Conservation (phyloP, 1,140 invertebrate genomes). For the Pogonomyrmex californicus region DNA sequence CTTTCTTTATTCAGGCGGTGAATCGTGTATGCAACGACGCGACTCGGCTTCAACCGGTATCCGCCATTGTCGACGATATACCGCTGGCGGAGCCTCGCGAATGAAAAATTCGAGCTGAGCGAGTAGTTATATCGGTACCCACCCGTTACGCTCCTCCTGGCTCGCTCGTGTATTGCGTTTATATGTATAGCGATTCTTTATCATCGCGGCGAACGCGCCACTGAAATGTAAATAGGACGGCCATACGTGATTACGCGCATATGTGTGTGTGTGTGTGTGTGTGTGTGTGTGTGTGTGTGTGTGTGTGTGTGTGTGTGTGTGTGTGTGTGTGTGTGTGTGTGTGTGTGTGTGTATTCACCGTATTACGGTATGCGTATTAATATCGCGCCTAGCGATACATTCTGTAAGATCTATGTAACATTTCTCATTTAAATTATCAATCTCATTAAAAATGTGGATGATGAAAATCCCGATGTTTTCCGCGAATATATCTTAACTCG, state of each 20-base stretch:
- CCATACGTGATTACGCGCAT: neutral
- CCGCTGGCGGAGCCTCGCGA: constrained; percentile 43
- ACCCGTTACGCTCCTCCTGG: neutral
- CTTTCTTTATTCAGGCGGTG: constrained; percentile 55
- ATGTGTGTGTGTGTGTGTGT: neutral
- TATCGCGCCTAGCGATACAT: neutral
- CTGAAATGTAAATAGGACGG: constrained; percentile 40
- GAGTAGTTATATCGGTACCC: constrained; percentile 53
- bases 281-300: neutral
- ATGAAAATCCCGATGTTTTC: neutral
- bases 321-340: neutral
- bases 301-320: neutral
- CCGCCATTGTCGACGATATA: constrained; percentile 58
- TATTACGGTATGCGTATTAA: neutral
- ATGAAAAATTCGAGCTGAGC: constrained; percentile 57
- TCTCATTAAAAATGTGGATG: constrained; percentile 22
- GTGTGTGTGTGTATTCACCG: neutral
- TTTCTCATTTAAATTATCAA: constrained; percentile 13
- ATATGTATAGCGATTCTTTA: constrained; percentile 46
- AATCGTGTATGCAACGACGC: constrained; percentile 56
- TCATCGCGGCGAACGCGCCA: constrained; percentile 9
- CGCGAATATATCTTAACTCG: constrained; percentile 1
- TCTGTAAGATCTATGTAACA: neutral
- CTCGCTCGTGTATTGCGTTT: constrained; percentile 33
- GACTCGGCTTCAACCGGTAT: constrained; percentile 53